Percentiles rank a stretch among this genome's conserved stretches.
These are phyloP conservation scores for Xestia xanthographa DNA, from an alignment of 2,888 invertebrate genomes.

Conservation along the genomic window DNA sequence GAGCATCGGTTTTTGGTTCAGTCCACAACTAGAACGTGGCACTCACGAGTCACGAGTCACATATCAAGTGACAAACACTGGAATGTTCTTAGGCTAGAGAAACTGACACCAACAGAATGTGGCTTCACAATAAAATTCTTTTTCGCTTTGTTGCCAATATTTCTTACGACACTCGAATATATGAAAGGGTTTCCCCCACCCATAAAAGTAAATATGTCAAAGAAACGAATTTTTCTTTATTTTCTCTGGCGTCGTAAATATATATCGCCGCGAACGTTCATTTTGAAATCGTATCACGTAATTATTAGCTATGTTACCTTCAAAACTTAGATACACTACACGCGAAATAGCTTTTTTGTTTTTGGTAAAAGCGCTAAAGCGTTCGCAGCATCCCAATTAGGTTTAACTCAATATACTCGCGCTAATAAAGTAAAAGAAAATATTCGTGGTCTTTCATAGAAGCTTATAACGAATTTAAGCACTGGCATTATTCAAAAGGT, in stretches of 20 bases:
- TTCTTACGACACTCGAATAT: slow-evolving; percentile 59
- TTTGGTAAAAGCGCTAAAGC: slow-evolving; percentile 46
- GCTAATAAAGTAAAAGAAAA: slow-evolving; percentile 59
- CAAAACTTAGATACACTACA: slow-evolving; percentile 59
- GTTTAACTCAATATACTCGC: slow-evolving; percentile 57
- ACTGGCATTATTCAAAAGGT: slow-evolving; percentile 54
- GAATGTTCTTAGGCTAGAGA: slow-evolving; percentile 63
- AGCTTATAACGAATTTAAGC: slow-evolving; percentile 55
- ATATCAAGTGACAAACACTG: slow-evolving; percentile 61
- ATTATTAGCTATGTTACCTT: slow-evolving; percentile 63
- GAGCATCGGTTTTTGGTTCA: slow-evolving; percentile 53
- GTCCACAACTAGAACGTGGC: slow-evolving; percentile 49
- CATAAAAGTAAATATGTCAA: slow-evolving; percentile 59
- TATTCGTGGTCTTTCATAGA: slow-evolving; percentile 48
- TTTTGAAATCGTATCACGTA: slow-evolving; percentile 59
- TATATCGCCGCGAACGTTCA: slow-evolving; percentile 31
- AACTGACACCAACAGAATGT: slow-evolving; percentile 62
- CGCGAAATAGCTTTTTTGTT: slow-evolving; percentile 54
- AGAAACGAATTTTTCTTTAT: slow-evolving; percentile 55
- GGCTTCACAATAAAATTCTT: slow-evolving; percentile 60
- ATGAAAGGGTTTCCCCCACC: slow-evolving; percentile 50
- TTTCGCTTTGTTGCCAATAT: slow-evolving; percentile 64
- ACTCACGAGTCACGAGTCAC: slow-evolving; percentile 55
- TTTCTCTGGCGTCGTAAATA: slow-evolving; percentile 57
- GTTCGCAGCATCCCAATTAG: slow-evolving; percentile 60